A percentile compares a stretch with the other conserved stretches of the same genome.
These are phyloP conservation scores for Pinctada fucata DNA, from an alignment of 2,888 invertebrate species.

Conservation along the genomic window DNA sequence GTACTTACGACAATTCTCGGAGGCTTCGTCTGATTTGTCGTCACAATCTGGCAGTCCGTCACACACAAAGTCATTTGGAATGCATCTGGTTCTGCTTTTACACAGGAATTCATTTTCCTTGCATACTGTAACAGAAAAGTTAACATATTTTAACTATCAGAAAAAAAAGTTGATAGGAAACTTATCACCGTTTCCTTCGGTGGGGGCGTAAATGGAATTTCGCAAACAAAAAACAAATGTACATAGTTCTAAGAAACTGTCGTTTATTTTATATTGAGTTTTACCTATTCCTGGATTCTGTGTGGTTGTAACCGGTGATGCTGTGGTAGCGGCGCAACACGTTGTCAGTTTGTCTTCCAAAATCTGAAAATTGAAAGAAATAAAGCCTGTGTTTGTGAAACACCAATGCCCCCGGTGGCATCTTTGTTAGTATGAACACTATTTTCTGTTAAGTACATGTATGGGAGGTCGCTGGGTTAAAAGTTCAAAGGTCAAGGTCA, in stretches of 20 bases:
- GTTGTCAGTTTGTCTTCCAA: not conserved
- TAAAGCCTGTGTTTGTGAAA: no score
- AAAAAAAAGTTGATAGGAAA: no score
- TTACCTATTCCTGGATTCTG: no score
- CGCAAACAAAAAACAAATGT: not conserved
- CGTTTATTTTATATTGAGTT: no score
- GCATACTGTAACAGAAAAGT: not conserved
- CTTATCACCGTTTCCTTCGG: not conserved
- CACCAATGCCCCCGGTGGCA: no score
- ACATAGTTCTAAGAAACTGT: no score
- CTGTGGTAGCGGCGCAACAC: not conserved
- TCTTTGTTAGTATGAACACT: no score
- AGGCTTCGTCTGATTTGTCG: constrained; percentile 13
- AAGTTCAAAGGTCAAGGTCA: no score
- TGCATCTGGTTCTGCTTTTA: not conserved
- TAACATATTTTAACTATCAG: no score
- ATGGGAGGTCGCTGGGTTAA: no score
- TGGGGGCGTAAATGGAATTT: not conserved
- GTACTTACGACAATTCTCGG: not conserved
- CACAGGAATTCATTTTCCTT: constrained; percentile 4
- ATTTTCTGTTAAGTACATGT: no score
- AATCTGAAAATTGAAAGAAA: not conserved
- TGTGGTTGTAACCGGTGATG: not conserved
- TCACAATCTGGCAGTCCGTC: constrained; percentile 23
- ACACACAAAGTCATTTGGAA: constrained; percentile 12